Evolutionary conservation across 1,140 invertebrate genomes (phyloP).

Genomic region (Cataglyphis hispanica): DNA sequence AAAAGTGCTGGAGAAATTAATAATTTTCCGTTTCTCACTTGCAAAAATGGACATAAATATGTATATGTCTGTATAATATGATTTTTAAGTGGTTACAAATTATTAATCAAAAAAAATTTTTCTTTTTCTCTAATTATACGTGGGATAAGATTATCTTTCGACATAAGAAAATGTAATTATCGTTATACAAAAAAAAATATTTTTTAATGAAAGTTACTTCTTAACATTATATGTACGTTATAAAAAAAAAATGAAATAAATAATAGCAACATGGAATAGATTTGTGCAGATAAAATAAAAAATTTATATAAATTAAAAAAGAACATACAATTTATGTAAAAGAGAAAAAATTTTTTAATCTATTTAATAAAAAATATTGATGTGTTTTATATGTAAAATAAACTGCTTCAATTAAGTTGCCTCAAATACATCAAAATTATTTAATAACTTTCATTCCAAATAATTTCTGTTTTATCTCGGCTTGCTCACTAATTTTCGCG

Average conservation of each 20-base stretch:
- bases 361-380: neutral
- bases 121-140: neutral
- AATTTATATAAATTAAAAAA: neutral
- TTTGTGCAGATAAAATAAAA: neutral
- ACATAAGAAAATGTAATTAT: neutral
- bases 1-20: conserved; percentile 29
- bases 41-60: neutral
- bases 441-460: conserved; percentile 1
- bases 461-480: conserved; percentile 14
- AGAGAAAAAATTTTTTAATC: too few species aligned
- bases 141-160: neutral
- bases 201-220: too few species aligned
- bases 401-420: neutral
- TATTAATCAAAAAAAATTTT: neutral
- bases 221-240: too few species aligned
- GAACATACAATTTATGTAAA: neutral
- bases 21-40: conserved; percentile 19
- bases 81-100: neutral
- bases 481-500: conserved; percentile 30
- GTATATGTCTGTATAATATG: neutral
- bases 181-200: too few species aligned
- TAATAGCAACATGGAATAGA: neutral
- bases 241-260: neutral
- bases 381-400: neutral
- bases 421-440: conserved; percentile 3